A percentile compares a stretch with the other conserved stretches of the same genome.
phyloP scores from a whole-genome alignment of 2,888 invertebrate species.

The Torymus auratus region DNA sequence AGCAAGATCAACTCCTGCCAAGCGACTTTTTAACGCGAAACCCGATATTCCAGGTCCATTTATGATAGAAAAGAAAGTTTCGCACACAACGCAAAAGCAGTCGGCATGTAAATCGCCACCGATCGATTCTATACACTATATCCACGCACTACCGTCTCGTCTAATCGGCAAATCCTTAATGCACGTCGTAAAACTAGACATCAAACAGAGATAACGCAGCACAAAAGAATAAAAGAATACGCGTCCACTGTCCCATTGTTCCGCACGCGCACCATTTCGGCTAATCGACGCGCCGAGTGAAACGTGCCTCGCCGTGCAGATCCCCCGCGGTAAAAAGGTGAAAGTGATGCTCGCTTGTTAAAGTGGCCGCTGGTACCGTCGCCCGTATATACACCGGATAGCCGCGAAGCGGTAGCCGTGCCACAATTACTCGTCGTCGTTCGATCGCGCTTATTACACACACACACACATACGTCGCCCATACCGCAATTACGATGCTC shows the following conservation, averaged over 20 bases:
- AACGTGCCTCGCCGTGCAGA: conserved; percentile 2
- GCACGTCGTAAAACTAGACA: too few species aligned
- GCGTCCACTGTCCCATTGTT: too few species aligned
- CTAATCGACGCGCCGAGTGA: conserved; percentile 39
- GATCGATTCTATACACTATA: too few species aligned
- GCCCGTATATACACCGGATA: background rate
- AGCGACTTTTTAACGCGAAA: too few species aligned
- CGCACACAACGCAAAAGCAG: background rate
- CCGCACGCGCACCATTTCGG: background rate
- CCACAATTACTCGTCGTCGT: conserved; percentile 43
- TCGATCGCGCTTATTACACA: conserved; percentile 22
- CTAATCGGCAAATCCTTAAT: too few species aligned
- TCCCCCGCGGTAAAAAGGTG: conserved; percentile 49
- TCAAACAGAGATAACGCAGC: too few species aligned
- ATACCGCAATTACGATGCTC: conserved; percentile 19
- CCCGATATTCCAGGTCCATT: background rate
- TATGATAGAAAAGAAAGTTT: too few species aligned
- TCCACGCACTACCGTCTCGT: too few species aligned
- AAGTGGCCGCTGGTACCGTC: background rate
- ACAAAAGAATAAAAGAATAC: too few species aligned
- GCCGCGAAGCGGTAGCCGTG: conserved; percentile 8
- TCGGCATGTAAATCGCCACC: too few species aligned
- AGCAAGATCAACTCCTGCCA: too few species aligned
- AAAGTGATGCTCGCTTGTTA: conserved; percentile 52
- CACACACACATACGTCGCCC: background rate